Percentiles rank a stretch among this genome's conserved stretches.
Evolutionary conservation across 2,888 invertebrate species (phyloP).

Genomic region (Ernsta delagoae): DNA sequence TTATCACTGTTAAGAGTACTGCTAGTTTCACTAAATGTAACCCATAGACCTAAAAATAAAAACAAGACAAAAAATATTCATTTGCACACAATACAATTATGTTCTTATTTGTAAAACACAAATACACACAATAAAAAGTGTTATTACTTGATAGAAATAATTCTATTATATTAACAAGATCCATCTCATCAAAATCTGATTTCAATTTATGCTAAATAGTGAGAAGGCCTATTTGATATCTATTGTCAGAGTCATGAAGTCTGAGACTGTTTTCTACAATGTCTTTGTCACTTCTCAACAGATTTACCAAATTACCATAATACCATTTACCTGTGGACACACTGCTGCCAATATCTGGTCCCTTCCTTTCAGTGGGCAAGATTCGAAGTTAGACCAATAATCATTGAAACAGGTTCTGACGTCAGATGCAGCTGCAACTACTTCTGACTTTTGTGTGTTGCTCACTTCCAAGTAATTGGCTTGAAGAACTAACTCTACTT

Average conservation of each 20-base stretch:
- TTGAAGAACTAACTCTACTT: conserved; percentile 89
- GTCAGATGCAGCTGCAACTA: conserved; percentile 86
- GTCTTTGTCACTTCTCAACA: too few species aligned
- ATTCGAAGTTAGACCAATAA: conserved; percentile 89
- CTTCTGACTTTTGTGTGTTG: conserved; percentile 75
- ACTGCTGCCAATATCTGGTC: conserved; percentile 92
- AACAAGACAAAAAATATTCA: neutral
- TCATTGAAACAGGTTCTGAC: conserved; percentile 87
- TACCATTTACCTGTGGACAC: conserved; percentile 89
- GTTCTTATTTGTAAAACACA: too few species aligned
- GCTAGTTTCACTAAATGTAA: conserved; percentile 94
- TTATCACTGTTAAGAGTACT: conserved; percentile 87
- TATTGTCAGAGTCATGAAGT: too few species aligned
- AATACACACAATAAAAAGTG: too few species aligned
- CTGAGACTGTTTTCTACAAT: too few species aligned
- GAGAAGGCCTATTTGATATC: too few species aligned
- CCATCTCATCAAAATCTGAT: too few species aligned
- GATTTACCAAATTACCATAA: too few species aligned
- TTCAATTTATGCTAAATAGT: too few species aligned
- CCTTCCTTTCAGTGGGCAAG: conserved; percentile 88
- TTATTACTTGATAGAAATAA: too few species aligned
- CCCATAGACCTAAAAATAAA: conserved; percentile 90
- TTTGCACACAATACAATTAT: neutral
- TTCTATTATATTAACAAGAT: too few species aligned
- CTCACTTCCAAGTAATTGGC: conserved; percentile 90